These are phyloP conservation scores for Lepidurus packardi DNA, from an alignment of 1,140 invertebrate species.

Conservation along the genomic window DNA sequence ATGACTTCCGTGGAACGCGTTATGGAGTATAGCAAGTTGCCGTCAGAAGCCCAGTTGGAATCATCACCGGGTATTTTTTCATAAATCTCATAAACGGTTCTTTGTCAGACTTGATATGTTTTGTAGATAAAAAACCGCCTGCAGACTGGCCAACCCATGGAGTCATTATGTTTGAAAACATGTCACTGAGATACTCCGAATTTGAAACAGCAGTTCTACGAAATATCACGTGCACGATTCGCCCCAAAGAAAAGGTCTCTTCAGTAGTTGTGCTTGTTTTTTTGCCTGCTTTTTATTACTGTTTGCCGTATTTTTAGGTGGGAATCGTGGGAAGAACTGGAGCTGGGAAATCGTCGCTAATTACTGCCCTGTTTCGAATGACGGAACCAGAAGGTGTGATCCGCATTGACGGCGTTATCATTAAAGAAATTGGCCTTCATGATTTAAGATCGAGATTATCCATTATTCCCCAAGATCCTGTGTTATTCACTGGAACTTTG, in stretches of 20 bases:
- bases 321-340: slow-evolving; percentile 64
- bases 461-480: slow-evolving; percentile 81
- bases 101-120: slow-evolving; percentile 24
- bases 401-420: slow-evolving; percentile 62
- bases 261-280: neutral
- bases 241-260: slow-evolving; percentile 59
- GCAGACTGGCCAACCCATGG: slow-evolving; percentile 65
- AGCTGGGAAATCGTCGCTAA: slow-evolving; percentile 75
- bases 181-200: slow-evolving; percentile 59
- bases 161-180: slow-evolving; percentile 59
- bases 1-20: slow-evolving; percentile 53
- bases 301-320: slow-evolving; percentile 47
- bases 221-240: slow-evolving; percentile 61
- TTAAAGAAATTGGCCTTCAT: slow-evolving; percentile 58
- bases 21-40: slow-evolving; percentile 47
- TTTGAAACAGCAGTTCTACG: slow-evolving; percentile 60
- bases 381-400: slow-evolving; percentile 51
- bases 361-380: slow-evolving; percentile 54
- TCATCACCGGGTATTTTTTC: slow-evolving; percentile 40
- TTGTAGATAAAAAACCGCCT: slow-evolving; percentile 56
- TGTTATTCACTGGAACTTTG: slow-evolving; percentile 75
- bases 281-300: neutral
- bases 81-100: slow-evolving; percentile 43
- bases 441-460: slow-evolving; percentile 65
- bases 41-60: slow-evolving; percentile 43